Evolutionary conservation across 2,888 invertebrate genomes (phyloP).

Genomic region (Desoria tigrina): DNA sequence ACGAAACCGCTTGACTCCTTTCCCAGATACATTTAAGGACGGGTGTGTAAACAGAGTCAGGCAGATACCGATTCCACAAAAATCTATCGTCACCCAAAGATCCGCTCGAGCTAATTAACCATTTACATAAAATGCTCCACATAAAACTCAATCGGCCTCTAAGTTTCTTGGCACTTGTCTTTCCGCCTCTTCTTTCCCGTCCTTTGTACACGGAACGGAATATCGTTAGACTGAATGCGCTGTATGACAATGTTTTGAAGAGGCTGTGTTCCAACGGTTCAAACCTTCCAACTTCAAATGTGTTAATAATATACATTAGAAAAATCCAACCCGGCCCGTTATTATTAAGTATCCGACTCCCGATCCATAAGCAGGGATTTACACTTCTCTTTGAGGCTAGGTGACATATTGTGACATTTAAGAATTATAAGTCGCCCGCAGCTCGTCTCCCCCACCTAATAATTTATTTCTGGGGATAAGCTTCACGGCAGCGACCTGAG

Average conservation of each 20-base stretch:
- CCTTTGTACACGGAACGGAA: neutral
- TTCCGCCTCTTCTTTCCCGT: neutral
- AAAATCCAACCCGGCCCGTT: too few relatives aligned
- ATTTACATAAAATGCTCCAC: constrained; percentile 13
- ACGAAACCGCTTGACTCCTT: too few relatives aligned
- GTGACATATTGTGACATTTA: constrained; percentile 22
- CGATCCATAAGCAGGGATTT: too few relatives aligned
- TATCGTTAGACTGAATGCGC: neutral
- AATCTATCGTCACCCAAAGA: neutral
- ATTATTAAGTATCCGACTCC: too few relatives aligned
- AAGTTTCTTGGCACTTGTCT: constrained; percentile 14
- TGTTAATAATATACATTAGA: too few relatives aligned
- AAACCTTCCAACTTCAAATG: too few relatives aligned
- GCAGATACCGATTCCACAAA: too few relatives aligned
- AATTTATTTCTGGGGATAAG: constrained; percentile 9
- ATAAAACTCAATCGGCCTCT: constrained; percentile 13
- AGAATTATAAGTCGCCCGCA: constrained; percentile 15
- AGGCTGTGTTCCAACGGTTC: too few relatives aligned
- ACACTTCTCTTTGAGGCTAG: neutral
- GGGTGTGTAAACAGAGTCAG: too few relatives aligned
- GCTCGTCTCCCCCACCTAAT: constrained; percentile 17
- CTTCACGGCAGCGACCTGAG: too few relatives aligned
- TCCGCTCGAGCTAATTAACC: constrained; percentile 5
- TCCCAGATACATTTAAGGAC: too few relatives aligned
- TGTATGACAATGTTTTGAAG: too few relatives aligned